These are phyloP conservation scores for Homarus gammarus DNA, from an alignment of 2,888 invertebrate genomes.

Conservation along the genomic window DNA sequence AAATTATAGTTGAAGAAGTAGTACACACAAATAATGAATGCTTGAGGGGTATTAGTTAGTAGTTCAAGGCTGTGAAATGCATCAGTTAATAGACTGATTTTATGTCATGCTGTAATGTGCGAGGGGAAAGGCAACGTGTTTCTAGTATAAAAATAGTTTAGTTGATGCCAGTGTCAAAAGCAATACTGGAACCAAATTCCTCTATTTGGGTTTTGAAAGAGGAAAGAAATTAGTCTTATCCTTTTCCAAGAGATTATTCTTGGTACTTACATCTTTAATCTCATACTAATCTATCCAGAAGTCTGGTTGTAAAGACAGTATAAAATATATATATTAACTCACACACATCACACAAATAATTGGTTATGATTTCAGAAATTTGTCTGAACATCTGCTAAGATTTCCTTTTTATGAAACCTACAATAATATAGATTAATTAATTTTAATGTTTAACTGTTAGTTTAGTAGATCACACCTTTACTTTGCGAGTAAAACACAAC, in stretches of 20 bases:
- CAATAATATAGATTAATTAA: too few relatives aligned
- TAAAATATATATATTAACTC: not conserved
- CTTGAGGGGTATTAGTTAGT: not conserved
- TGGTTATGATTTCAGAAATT: too few relatives aligned
- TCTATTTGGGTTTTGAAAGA: not conserved
- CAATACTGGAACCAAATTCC: not conserved
- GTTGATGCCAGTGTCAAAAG: not conserved
- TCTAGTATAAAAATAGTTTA: not conserved
- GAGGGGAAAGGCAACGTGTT: not conserved
- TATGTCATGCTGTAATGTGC: not conserved
- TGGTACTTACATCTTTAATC: not conserved
- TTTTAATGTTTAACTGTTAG: too few relatives aligned
- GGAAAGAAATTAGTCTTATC: not conserved
- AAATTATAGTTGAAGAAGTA: too few relatives aligned
- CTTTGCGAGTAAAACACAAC: too few relatives aligned
- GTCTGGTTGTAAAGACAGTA: constrained; percentile 1
- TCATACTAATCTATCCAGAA: not conserved
- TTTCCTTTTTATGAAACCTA: too few relatives aligned
- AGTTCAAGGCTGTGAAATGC: not conserved
- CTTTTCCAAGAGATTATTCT: not conserved
- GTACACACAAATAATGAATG: not conserved
- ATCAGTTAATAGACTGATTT: not conserved
- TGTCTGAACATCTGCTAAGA: too few relatives aligned
- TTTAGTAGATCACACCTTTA: too few relatives aligned
- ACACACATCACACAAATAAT: too few relatives aligned